phyloP scores from a whole-genome alignment of 2,888 invertebrate genomes.

The Torymus texanus region DNA sequence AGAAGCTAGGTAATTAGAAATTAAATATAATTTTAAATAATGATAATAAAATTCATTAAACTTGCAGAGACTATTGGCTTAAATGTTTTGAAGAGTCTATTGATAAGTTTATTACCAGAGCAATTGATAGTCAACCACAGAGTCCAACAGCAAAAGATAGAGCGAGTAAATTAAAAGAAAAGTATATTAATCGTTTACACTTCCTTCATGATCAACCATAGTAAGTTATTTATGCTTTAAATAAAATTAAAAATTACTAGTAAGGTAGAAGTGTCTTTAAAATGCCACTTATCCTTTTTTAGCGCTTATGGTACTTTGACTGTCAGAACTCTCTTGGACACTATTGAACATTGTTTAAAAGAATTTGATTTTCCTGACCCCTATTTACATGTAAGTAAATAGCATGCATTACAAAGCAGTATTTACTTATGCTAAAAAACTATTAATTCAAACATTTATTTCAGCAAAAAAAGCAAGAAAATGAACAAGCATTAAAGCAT shows the following conservation, averaged over 20 bases:
- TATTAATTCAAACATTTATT: conserved; percentile 59
- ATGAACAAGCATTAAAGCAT: conserved; percentile 84
- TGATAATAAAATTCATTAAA: conserved; percentile 13
- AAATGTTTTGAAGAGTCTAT: conserved; percentile 91
- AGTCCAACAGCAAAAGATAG: conserved; percentile 86
- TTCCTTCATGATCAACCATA: conserved; percentile 86
- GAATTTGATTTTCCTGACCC: conserved; percentile 96
- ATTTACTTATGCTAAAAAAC: conserved; percentile 67
- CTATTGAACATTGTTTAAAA: conserved; percentile 92
- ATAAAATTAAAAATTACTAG: not conserved
- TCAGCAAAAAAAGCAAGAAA: conserved; percentile 91
- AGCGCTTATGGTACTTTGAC: conserved; percentile 89
- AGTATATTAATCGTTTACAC: conserved; percentile 87
- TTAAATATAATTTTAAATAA: conserved; percentile 17
- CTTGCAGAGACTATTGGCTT: conserved; percentile 87
- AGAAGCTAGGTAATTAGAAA: conserved; percentile 82
- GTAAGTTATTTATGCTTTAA: conserved; percentile 77
- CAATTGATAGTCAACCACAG: conserved; percentile 85
- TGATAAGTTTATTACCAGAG: conserved; percentile 89
- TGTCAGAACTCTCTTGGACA: conserved; percentile 91
- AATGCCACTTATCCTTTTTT: conserved; percentile 49
- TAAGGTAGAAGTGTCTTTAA: too few species aligned
- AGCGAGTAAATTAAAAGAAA: conserved; percentile 88
- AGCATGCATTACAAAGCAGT: conserved; percentile 5
- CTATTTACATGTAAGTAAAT: conserved; percentile 77